Evolutionary conservation across 30 jellyfish, hydroid and myxozoan genomes (phyloP).

Genomic region (Pseudorhiza aurosa): DNA sequence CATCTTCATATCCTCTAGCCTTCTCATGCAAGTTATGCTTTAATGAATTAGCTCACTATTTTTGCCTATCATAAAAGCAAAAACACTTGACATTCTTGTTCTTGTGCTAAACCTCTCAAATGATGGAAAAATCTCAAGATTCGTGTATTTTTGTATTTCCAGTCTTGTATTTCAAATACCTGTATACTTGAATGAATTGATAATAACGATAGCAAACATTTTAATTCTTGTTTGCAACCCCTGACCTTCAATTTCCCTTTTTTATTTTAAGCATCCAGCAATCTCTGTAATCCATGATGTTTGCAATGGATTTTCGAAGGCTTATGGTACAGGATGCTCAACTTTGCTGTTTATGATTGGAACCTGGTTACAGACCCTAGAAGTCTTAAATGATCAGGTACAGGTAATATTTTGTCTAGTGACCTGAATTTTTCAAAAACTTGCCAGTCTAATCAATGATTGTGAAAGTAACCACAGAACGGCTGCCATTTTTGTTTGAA

Average conservation of each 20-base stretch:
- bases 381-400: slow-evolving; percentile 33
- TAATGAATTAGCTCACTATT: too few species aligned
- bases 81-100: too few species aligned
- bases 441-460: not conserved
- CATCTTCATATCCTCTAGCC: too few species aligned
- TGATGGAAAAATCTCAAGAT: too few species aligned
- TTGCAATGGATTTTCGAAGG: slow-evolving; percentile 32
- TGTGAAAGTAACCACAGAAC: too few species aligned
- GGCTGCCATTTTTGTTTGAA: too few species aligned
- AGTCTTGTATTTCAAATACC: too few species aligned
- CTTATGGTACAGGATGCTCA: slow-evolving; percentile 51
- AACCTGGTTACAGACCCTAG: slow-evolving; percentile 45
- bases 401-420: not conserved
- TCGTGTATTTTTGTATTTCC: too few species aligned
- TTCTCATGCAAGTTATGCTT: too few species aligned
- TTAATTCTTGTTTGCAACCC: not conserved
- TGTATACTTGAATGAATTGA: too few species aligned
- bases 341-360: slow-evolving; percentile 62
- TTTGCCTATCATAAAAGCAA: too few species aligned
- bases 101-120: too few species aligned
- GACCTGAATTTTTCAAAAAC: not conserved
- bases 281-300: slow-evolving; percentile 58
- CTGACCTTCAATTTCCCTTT: not conserved
- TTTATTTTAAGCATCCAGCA: slow-evolving; percentile 55
- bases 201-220: not conserved